Conservation (phyloP, 2,888 invertebrate species). For the Drosophila picticornis region DNA sequence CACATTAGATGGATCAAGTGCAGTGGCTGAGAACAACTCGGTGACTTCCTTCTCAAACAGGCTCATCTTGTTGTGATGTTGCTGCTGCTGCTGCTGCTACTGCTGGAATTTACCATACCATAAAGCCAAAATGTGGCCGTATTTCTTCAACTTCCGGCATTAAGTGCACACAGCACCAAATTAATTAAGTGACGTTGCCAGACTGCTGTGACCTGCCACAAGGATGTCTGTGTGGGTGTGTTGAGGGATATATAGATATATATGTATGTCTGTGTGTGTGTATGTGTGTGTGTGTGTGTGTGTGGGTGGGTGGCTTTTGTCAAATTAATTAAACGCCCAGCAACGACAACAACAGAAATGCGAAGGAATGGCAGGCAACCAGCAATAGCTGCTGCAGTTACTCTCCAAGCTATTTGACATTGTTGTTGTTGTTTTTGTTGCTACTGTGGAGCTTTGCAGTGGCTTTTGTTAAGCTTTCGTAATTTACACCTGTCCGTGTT, state of each 20-base stretch:
- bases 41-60: conserved; percentile 45
- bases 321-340: conserved; percentile 75
- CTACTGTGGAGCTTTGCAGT: conserved; percentile 40
- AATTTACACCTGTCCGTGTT: conserved; percentile 75
- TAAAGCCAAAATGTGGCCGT: conserved; percentile 66
- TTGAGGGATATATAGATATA: neutral
- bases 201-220: conserved; percentile 45
- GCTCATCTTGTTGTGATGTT: conserved; percentile 41
- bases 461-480: conserved; percentile 68
- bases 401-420: conserved; percentile 6
- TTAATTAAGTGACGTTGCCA: conserved; percentile 75
- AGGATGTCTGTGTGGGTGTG: conserved; percentile 15
- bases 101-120: conserved; percentile 60
- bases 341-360: conserved; percentile 20
- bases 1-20: conserved; percentile 26
- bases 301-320: conserved; percentile 38
- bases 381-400: conserved; percentile 25
- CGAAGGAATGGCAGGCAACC: conserved; percentile 5
- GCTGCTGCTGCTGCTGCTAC: conserved; percentile 9
- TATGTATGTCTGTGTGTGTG: neutral
- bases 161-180: conserved; percentile 67
- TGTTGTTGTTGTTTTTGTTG: conserved; percentile 11
- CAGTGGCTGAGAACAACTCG: conserved; percentile 29
- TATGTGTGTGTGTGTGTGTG: neutral
- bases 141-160: conserved; percentile 78